Evolutionary conservation across 2,797 vertebrate genomes (phyloP), one percentile per base, ranked within the genome.

Genomic region (Gymnodraco acuticeps): DNA sequence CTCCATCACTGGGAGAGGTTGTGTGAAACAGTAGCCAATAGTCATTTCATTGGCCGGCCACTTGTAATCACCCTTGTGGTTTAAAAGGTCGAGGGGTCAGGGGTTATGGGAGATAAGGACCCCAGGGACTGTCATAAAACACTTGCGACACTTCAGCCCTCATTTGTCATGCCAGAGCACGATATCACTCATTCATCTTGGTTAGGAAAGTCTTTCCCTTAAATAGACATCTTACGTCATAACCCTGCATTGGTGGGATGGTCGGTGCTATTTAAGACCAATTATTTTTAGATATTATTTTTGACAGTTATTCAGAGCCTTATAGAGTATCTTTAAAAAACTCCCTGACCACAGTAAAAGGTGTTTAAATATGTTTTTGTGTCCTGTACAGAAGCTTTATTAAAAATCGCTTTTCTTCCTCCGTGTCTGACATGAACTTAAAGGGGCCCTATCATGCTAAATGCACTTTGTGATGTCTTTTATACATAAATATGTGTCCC

Each of bases 21-120:
- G 59, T 80, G 73, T 78, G 20, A 68, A 73, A 79, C 70, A 61
- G 55, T 66, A 81, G 83, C 68, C 27, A 66, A 84, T 68, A 65
- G 74, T 78, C 86, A 83, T 81, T 87, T 67, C 68, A 78, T 43
- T 78, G 80, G 75, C 80, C 52, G 45, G 75, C 81, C 66, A 79
- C 80, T 86, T 91, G 79, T 91, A 90, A 92, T 92, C 92, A 92
- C 89, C 90, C 89, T 88, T 91, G 90, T 87, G 90, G 83, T 92
- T 92, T 92, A 86, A 90, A 89, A 92, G 92, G 92, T 93, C 70
- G 45, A 63, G 80, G 58, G 93, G 88, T 93, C 88, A 89, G 80
- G 84, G 92, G 92, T 93, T 89, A 88, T 83, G 82, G 77, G 85
- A 88, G 88, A 94, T 90, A 87, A 89, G 86, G 88, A 88, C 90